phyloP scores from a whole-genome alignment of 2,113 vertebrate species.

The Sminthopsis crassicaudata region DNA sequence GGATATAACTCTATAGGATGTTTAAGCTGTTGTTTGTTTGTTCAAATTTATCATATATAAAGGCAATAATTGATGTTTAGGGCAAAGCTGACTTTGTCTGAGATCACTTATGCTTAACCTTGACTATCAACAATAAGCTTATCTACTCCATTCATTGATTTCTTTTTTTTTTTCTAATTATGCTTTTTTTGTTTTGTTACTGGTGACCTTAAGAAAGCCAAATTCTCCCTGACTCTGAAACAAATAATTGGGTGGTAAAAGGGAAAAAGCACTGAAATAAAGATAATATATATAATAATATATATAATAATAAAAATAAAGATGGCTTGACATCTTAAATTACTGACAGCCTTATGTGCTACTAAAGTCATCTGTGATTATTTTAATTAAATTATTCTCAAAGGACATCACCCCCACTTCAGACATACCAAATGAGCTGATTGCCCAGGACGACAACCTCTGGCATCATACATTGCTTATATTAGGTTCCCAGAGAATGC shows the following conservation, averaged over 20 bases:
- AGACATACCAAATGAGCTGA: constrained; percentile 15
- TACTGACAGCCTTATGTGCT: constrained; percentile 64
- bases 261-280: constrained; percentile 57
- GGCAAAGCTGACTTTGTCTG: not conserved
- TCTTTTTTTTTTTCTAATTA: not conserved
- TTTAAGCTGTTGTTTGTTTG: not conserved
- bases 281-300: too few relatives aligned
- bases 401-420: constrained; percentile 69
- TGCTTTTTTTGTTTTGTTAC: not conserved
- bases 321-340: constrained; percentile 69
- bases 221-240: not conserved
- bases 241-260: not conserved
- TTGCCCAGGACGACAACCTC: not conserved
- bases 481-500: not conserved
- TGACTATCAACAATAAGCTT: not conserved
- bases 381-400: constrained; percentile 78
- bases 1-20: not conserved
- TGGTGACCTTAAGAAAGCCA: not conserved
- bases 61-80: not conserved
- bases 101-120: not conserved
- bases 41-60: not conserved
- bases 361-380: constrained; percentile 67
- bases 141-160: not conserved
- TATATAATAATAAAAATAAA: too few relatives aligned
- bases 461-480: not conserved